These are phyloP conservation scores for Tricholaema leucomelas DNA, from an alignment of 2,113 vertebrate species.

Conservation along the genomic window DNA sequence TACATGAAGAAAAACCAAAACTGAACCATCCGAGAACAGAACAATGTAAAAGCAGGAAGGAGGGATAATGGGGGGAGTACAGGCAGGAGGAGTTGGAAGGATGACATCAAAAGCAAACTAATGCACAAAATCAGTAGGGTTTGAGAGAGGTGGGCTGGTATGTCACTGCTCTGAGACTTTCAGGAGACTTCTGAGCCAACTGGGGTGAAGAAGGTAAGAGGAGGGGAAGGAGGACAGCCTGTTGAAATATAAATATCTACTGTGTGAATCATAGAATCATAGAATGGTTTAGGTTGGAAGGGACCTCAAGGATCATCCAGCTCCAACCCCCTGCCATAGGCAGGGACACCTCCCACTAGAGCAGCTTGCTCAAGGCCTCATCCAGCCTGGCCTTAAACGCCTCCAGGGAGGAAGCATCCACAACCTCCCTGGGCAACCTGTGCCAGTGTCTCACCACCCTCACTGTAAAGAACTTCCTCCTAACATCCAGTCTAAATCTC, in stretches of 20 bases:
- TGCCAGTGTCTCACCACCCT: too few relatives aligned
- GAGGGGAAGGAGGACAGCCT: not conserved
- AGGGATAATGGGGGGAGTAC: not conserved
- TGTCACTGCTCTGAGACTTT: not conserved
- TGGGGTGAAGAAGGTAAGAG: not conserved
- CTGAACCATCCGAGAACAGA: not conserved
- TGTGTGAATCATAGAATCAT: too few relatives aligned
- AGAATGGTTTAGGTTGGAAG: too few relatives aligned
- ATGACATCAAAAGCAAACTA: not conserved
- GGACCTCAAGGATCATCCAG: too few relatives aligned
- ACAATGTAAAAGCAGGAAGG: not conserved
- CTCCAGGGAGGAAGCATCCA: too few relatives aligned
- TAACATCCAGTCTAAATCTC: too few relatives aligned
- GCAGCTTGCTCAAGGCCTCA: too few relatives aligned
- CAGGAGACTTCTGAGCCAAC: not conserved
- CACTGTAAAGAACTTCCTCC: too few relatives aligned
- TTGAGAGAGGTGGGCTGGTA: not conserved
- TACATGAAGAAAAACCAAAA: not conserved
- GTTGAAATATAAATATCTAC: not conserved
- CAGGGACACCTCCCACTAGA: too few relatives aligned
- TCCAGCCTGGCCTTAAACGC: too few relatives aligned
- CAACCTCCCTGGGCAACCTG: too few relatives aligned
- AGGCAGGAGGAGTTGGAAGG: slow-evolving; percentile 4
- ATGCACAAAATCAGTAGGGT: not conserved
- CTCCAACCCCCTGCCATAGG: too few relatives aligned